These are phyloP conservation scores for Ametastegia equiseti DNA, from an alignment of 2,888 invertebrate species.

Conservation along the genomic window DNA sequence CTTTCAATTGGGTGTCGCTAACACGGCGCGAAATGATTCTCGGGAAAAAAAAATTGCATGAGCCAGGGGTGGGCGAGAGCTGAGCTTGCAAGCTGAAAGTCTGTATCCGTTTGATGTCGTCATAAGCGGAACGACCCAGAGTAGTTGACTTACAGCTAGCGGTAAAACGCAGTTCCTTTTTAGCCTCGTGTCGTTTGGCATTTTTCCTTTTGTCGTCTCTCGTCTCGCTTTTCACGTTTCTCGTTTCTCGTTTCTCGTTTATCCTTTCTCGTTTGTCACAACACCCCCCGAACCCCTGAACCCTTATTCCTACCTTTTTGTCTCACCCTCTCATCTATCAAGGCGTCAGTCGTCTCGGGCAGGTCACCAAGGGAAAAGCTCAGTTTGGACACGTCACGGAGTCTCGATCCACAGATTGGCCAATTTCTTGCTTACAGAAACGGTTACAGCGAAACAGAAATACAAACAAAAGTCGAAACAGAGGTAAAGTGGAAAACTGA, in stretches of 20 bases:
- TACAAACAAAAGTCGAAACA: too few species aligned
- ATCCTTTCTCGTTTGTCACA: constrained; percentile 39
- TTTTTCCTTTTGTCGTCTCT: constrained; percentile 47
- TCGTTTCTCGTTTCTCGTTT: constrained; percentile 10
- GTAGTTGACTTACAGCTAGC: constrained; percentile 18
- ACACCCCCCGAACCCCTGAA: neutral
- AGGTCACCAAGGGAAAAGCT: too few species aligned
- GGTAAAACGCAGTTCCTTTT: neutral
- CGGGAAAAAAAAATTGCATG: too few species aligned
- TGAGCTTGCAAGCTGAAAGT: too few species aligned
- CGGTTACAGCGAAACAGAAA: neutral
- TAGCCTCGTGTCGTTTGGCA: neutral
- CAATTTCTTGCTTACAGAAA: constrained; percentile 8
- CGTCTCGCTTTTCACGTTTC: constrained; percentile 38
- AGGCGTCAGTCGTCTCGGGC: constrained; percentile 43
- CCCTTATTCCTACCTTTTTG: constrained; percentile 24
- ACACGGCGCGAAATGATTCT: too few species aligned
- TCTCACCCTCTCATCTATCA: constrained; percentile 35
- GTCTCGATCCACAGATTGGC: constrained; percentile 38
- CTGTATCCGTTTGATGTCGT: constrained; percentile 21
- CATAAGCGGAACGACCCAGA: neutral
- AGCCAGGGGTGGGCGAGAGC: too few species aligned
- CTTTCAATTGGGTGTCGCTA: too few species aligned
- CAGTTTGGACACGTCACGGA: too few species aligned
- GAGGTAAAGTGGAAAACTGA: neutral